Evolutionary conservation across 2,113 vertebrate genomes (phyloP).

Genomic region (Rhinolophus ferrumequinum): DNA sequence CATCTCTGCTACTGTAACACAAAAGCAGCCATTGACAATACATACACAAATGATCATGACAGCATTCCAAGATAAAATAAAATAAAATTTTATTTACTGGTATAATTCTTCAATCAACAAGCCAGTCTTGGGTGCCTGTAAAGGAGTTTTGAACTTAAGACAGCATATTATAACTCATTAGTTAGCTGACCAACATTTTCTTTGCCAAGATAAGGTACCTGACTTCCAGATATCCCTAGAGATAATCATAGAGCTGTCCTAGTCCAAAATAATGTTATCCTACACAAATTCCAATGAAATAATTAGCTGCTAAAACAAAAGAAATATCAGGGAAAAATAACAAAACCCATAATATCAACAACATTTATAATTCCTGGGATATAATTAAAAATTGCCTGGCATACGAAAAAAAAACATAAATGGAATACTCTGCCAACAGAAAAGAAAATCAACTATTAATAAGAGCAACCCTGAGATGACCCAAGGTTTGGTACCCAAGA

Average conservation of each 20-base stretch:
- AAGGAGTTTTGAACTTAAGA: constrained; percentile 8
- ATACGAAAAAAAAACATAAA: neutral
- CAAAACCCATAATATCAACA: neutral
- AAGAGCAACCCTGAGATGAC: neutral
- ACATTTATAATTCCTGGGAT: neutral
- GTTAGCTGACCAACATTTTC: neutral
- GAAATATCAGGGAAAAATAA: constrained; percentile 33
- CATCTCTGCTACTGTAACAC: neutral
- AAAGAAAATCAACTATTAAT: neutral
- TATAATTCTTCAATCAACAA: constrained; percentile 24
- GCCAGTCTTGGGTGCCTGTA: neutral
- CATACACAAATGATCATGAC: neutral
- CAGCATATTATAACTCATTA: constrained; percentile 23
- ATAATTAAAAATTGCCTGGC: neutral
- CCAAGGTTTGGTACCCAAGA: neutral
- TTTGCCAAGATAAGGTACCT: neutral
- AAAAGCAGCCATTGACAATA: neutral
- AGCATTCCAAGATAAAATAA: neutral
- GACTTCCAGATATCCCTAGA: neutral
- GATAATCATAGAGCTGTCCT: neutral
- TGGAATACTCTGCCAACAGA: neutral
- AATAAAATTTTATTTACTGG: neutral
- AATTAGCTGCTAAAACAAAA: neutral
- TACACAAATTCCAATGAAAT: neutral
- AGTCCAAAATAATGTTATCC: neutral